These are phyloP conservation scores for Thymelicus lineola DNA, from an alignment of 2,888 invertebrate genomes.

Conservation along the genomic window DNA sequence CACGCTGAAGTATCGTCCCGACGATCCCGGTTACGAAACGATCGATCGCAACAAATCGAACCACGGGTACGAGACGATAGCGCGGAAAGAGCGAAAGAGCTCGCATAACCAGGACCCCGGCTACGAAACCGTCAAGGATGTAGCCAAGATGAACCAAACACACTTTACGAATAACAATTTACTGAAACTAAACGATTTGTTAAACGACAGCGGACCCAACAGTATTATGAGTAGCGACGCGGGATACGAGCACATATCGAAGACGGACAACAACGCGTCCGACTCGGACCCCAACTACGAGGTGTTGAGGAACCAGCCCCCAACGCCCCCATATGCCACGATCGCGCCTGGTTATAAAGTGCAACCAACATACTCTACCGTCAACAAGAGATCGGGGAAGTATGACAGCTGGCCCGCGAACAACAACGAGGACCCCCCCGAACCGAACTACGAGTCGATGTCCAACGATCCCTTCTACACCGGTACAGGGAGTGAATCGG, in stretches of 20 bases:
- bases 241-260: slow-evolving; percentile 89
- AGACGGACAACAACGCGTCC: slow-evolving; percentile 77
- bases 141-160: slow-evolving; percentile 58
- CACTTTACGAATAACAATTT: slow-evolving; percentile 66
- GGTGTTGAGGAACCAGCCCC: slow-evolving; percentile 86
- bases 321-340: slow-evolving; percentile 79
- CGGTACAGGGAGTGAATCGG: slow-evolving; percentile 89
- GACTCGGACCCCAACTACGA: slow-evolving; percentile 93
- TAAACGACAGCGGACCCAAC: slow-evolving; percentile 83
- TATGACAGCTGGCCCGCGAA: slow-evolving; percentile 83
- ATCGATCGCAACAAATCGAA: slow-evolving; percentile 78
- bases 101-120: slow-evolving; percentile 86
- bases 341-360: slow-evolving; percentile 74
- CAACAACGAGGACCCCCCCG: slow-evolving; percentile 81
- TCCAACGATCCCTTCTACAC: slow-evolving; percentile 86
- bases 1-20: slow-evolving; percentile 66
- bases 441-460: slow-evolving; percentile 92
- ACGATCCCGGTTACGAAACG: slow-evolving; percentile 82
- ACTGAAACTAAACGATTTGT: slow-evolving; percentile 64
- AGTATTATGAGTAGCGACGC: slow-evolving; percentile 88
- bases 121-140: slow-evolving; percentile 86
- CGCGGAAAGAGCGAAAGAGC: slow-evolving; percentile 67
- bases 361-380: slow-evolving; percentile 83
- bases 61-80: slow-evolving; percentile 87
- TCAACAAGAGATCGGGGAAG: slow-evolving; percentile 82